Percentiles rank a stretch among this genome's conserved stretches.
Conservation (phyloP, 2,797 vertebrate genomes). For the Esox lucius region DNA sequence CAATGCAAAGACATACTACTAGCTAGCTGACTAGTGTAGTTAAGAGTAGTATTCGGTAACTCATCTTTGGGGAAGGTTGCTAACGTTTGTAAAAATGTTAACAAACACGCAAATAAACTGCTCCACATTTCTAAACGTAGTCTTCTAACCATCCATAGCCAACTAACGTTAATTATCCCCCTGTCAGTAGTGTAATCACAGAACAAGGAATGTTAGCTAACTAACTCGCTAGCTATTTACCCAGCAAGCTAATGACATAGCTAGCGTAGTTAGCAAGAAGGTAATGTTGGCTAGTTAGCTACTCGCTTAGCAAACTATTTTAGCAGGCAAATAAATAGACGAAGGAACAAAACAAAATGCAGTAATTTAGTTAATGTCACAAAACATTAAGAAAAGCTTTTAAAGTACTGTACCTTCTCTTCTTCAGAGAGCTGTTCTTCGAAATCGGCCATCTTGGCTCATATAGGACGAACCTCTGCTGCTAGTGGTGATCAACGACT, state of each 20-base stretch:
- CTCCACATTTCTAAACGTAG: background rate
- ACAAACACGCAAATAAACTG: background rate
- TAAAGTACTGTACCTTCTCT: conserved; percentile 82
- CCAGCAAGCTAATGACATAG: background rate
- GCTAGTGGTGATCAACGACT: background rate
- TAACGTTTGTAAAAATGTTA: background rate
- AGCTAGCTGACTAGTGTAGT: background rate
- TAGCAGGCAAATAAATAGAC: background rate
- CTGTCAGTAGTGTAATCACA: background rate
- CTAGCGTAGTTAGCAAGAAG: background rate
- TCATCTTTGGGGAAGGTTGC: background rate
- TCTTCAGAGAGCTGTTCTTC: conserved; percentile 88
- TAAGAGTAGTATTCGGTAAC: too few relatives aligned
- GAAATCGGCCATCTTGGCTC: conserved; percentile 85
- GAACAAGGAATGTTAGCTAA: too few relatives aligned
- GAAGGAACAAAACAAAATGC: background rate
- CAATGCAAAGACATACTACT: background rate
- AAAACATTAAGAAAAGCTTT: background rate
- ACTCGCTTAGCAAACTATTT: background rate
- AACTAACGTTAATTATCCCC: background rate
- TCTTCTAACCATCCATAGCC: background rate
- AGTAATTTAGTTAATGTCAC: background rate
- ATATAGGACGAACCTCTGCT: background rate
- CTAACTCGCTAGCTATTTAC: background rate
- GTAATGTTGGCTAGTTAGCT: background rate